Conservation (phyloP, 2,888 invertebrate species). For the Portevinia maculata region DNA sequence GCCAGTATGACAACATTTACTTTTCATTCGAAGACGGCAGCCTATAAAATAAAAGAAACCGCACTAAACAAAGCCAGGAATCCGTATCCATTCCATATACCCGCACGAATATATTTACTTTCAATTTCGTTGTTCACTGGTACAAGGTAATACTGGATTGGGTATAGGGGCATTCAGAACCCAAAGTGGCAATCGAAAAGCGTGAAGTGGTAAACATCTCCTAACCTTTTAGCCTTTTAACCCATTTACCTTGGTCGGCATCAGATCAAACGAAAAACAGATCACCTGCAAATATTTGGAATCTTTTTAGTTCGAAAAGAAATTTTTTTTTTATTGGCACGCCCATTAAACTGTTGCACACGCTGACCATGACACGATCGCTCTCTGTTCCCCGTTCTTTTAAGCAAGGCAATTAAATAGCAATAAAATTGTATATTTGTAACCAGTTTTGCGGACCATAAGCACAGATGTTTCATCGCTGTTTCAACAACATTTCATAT, state of each 20-base stretch:
- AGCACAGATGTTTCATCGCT: constrained; percentile 53
- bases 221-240: constrained; percentile 68
- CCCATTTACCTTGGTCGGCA: constrained; percentile 40
- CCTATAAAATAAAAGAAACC: neutral
- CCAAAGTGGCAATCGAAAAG: constrained; percentile 37
- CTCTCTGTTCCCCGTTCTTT: constrained; percentile 8
- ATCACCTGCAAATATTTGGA: constrained; percentile 64
- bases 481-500: constrained; percentile 66
- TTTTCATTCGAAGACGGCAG: constrained; percentile 24
- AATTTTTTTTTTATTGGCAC: constrained; percentile 11
- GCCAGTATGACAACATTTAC: constrained; percentile 57
- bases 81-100: constrained; percentile 23
- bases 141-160: too few species aligned
- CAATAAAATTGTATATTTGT: constrained; percentile 60
- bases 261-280: constrained; percentile 28
- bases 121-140: constrained; percentile 68
- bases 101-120: constrained; percentile 60
- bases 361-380: constrained; percentile 45
- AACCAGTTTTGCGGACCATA: constrained; percentile 42
- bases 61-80: constrained; percentile 7
- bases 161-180: too few species aligned
- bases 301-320: constrained; percentile 20
- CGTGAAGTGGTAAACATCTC: constrained; percentile 9
- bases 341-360: neutral
- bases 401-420: constrained; percentile 68